Conservation (phyloP, 2,888 invertebrate species). For the Microplitis manilae region DNA sequence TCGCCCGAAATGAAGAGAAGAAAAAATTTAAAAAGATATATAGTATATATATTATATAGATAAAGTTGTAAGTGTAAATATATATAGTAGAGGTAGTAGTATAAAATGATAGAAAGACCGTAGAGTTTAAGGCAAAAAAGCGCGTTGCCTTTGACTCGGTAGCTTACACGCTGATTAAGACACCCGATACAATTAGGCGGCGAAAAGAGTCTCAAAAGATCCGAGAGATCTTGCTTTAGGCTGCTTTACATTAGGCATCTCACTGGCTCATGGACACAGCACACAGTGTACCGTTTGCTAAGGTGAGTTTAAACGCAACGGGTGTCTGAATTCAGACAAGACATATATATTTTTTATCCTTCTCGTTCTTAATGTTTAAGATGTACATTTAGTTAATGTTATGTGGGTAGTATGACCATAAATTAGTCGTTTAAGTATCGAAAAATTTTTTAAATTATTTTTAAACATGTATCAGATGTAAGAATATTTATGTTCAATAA, state of each 20-base stretch:
- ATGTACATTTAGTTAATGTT: not conserved
- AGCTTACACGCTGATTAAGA: slow-evolving; percentile 71
- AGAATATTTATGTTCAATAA: not conserved
- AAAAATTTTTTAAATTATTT: not conserved
- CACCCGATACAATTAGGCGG: slow-evolving; percentile 70
- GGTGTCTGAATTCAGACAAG: slow-evolving; percentile 46
- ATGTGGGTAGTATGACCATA: not conserved
- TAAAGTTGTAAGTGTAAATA: no score
- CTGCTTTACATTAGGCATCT: slow-evolving; percentile 10
- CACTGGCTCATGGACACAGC: not conserved
- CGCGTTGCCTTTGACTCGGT: slow-evolving; percentile 60
- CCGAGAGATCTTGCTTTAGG: slow-evolving; percentile 37
- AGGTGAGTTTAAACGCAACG: slow-evolving; percentile 38
- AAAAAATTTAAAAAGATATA: slow-evolving; percentile 34
- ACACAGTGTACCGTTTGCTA: slow-evolving; percentile 27
- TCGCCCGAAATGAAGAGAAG: slow-evolving; percentile 50
- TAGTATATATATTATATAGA: slow-evolving; percentile 11
- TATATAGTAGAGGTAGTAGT: slow-evolving; percentile 14
- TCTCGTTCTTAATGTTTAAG: not conserved
- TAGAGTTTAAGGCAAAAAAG: not conserved
- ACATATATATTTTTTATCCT: not conserved
- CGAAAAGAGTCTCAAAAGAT: slow-evolving; percentile 65
- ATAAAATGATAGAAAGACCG: not conserved
- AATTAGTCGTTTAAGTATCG: slow-evolving; percentile 4
- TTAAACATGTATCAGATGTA: not conserved